Conservation (phyloP, 1,140 invertebrate genomes). For the Caenorhabditis elegans region WBcel235 BX284603.4:4770001-4770500, state of each 20-base stretch:
- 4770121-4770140: conserved; percentile 40
- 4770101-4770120: conserved; percentile 48
- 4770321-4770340: conserved; percentile 47
- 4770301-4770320: conserved; percentile 41
- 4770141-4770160: conserved; percentile 49
- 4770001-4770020: no score
- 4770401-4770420: conserved; percentile 48
- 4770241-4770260: conserved; percentile 44
- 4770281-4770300: conserved; percentile 53
- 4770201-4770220: conserved; percentile 23
- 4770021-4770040: no score
- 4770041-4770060: no score
- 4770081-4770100: conserved; percentile 27
- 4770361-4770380: conserved; percentile 42
- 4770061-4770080: no score
- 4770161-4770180: conserved; percentile 45
- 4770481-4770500: conserved; percentile 38
- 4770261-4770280: conserved; percentile 47
- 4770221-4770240: conserved; percentile 47
- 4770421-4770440: conserved; percentile 45
- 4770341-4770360: conserved; percentile 50
- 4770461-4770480: conserved; percentile 45
- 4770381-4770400: conserved; percentile 50
- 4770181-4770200: conserved; percentile 44
- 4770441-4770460: conserved; percentile 42